Evolutionary conservation across 2,797 vertebrate species (phyloP), one percentile per base, ranked within the genome.

Genomic region (Sternarchorhynchus goeldii): DNA sequence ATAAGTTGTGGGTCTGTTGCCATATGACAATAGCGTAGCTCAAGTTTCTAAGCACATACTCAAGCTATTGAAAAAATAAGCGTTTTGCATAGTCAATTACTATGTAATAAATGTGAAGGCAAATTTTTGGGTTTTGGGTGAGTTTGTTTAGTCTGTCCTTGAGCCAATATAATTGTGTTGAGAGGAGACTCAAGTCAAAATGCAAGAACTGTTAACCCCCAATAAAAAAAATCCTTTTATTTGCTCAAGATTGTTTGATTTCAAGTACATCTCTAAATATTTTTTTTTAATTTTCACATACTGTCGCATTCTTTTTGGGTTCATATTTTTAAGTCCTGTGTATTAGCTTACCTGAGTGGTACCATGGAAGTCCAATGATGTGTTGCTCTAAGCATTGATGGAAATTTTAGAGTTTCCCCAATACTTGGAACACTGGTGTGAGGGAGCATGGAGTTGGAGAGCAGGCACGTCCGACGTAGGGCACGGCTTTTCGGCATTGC

Each of bases 341-440:
- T 74, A 73, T 85, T 72, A 7, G 1, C 80, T 87, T 82, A 93
- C 93, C 91, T 92, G 84, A 91, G 86, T 14, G 81, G 87, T 25
- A 86, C 72, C 67, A 78, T 36, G 80, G 88, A 66, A 79, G 86
- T 85, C 41, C 63, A 78, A 65, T 82, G 85, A 60, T 71, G 79
- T 6, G 83, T 79, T 6, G 82, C 84, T 73, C 73, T 82, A 73
- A 81, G 12, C 0, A 93, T 86, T 0, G 87, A 84, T 0, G 92
- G 92, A 67, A 93, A 88, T 80, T 87, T 86, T 20, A 92, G 78
- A 0, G 87, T 74, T 56, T 84, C 73, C 81, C 78, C 82, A 73
- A 69, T 12, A 32, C 17, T 63, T 5, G 78, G 18, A 75, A 50
- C 83, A 17, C 57, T 80, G 2, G 57, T 71, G 1, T 72, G 77